A percentile compares a stretch with the other conserved stretches of the same genome.
These are phyloP conservation scores for Catalaphyllia jardinei DNA, from an alignment of 64 coral and sea anemone species.

Conservation along the genomic window DNA sequence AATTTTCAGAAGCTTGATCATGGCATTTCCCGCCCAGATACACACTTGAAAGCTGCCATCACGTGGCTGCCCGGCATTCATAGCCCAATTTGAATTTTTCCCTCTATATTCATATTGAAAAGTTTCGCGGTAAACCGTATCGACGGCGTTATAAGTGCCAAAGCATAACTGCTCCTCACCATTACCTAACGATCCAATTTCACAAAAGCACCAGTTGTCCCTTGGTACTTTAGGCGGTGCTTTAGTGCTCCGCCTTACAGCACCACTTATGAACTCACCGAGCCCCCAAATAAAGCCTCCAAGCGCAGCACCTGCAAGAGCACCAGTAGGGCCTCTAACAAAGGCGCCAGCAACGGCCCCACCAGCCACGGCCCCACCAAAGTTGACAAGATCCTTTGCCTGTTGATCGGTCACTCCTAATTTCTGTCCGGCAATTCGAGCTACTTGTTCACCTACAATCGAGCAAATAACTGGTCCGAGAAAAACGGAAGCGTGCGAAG, in stretches of 20 bases:
- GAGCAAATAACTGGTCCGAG: conserved; percentile 4
- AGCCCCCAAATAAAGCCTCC: background rate
- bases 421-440: background rate
- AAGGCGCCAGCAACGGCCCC: background rate
- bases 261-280: background rate
- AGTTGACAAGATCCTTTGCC: background rate
- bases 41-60: background rate
- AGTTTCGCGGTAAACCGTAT: background rate
- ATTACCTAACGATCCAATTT: background rate
- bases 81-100: background rate
- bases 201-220: background rate
- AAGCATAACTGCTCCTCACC: background rate
- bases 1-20: background rate
- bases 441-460: conserved; percentile 1
- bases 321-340: background rate
- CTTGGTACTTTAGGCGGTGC: background rate
- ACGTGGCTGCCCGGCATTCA: background rate
- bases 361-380: background rate
- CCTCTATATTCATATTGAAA: background rate
- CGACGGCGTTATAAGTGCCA: background rate
- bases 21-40: background rate
- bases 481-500: background rate
- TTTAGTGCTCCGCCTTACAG: background rate
- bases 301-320: background rate
- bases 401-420: background rate